Conservation (phyloP, 2,888 invertebrate genomes). For the Drosophila anomalata region DNA sequence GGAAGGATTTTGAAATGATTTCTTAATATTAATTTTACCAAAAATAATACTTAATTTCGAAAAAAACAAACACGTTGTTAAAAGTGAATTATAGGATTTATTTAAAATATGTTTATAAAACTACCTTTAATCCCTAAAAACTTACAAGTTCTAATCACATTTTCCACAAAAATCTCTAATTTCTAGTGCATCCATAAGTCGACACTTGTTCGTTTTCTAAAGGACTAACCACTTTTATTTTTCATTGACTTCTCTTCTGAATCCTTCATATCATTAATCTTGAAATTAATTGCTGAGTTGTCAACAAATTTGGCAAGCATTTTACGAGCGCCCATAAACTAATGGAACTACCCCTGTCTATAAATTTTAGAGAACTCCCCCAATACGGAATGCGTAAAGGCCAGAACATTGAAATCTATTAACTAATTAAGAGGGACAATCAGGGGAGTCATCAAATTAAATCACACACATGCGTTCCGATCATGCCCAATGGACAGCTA, state of each 20-base stretch:
- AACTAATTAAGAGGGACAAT: conserved; percentile 67
- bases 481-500: conserved; percentile 31
- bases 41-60: too few relatives aligned
- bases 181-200: conserved; percentile 23
- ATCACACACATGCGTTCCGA: conserved; percentile 40
- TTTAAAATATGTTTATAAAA: background rate
- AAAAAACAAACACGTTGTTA: too few relatives aligned
- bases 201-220: conserved; percentile 8
- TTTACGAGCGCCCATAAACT: conserved; percentile 45
- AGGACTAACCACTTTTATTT: background rate
- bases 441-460: conserved; percentile 59
- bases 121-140: background rate
- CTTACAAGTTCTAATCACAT: background rate
- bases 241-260: conserved; percentile 3
- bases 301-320: conserved; percentile 53
- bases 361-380: conserved; percentile 22
- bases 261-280: conserved; percentile 21
- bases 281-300: conserved; percentile 63
- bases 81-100: too few relatives aligned
- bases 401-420: conserved; percentile 64
- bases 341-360: conserved; percentile 12
- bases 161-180: too few relatives aligned
- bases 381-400: background rate
- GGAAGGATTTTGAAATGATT: too few relatives aligned
- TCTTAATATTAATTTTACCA: too few relatives aligned